phyloP scores from a whole-genome alignment of 2,888 invertebrate genomes.

The Hirudinaria manillensis region DNA sequence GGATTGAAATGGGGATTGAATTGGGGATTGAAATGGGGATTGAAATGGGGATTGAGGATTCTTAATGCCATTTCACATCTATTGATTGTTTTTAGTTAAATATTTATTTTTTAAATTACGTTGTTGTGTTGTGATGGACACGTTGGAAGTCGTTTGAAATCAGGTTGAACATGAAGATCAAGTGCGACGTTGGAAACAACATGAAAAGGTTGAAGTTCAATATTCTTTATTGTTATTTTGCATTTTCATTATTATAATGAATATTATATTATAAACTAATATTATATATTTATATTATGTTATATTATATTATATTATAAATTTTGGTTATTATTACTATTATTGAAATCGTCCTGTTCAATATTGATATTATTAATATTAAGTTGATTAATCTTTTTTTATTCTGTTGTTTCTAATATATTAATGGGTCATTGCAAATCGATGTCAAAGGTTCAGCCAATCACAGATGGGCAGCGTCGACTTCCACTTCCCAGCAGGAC shows the following conservation, averaged over 20 bases:
- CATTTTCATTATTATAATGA: background rate
- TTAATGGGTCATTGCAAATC: background rate
- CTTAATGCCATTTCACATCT: background rate
- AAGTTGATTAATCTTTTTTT: too few relatives aligned
- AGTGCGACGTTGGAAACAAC: background rate
- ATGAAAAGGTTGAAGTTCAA: background rate
- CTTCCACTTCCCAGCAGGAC: constrained; percentile 54
- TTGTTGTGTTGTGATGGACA: too few relatives aligned
- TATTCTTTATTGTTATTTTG: background rate
- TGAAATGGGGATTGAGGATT: too few relatives aligned
- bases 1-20: background rate
- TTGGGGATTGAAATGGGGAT: background rate
- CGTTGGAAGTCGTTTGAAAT: background rate
- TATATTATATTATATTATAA: too few relatives aligned
- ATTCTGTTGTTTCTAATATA: too few relatives aligned
- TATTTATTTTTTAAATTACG: too few relatives aligned
- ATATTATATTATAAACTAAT: background rate
- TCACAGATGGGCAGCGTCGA: constrained; percentile 44
- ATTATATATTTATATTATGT: too few relatives aligned
- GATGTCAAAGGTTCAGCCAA: background rate
- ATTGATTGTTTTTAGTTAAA: too few relatives aligned
- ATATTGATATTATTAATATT: too few relatives aligned
- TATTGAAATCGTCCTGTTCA: too few relatives aligned
- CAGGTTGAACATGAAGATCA: constrained; percentile 14
- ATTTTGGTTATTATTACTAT: too few relatives aligned